Percentiles rank a stretch among this genome's conserved stretches.
These are phyloP conservation scores for Murina feae DNA, from an alignment of 2,113 vertebrate genomes.

Conservation along the genomic window DNA sequence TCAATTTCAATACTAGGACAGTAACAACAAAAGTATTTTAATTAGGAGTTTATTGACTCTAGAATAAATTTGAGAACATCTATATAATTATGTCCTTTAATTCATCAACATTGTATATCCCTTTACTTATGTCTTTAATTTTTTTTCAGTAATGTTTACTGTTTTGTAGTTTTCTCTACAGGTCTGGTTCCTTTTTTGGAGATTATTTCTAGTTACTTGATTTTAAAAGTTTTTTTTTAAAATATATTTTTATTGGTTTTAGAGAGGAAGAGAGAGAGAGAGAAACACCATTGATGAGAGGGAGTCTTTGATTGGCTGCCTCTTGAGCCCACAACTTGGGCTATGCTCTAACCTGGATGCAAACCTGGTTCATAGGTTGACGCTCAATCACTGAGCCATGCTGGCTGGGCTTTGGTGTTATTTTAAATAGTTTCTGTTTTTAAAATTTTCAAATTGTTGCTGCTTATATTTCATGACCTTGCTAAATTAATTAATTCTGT, in stretches of 20 bases:
- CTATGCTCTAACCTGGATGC: too few relatives aligned
- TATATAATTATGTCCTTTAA: background rate
- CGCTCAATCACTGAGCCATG: too few relatives aligned
- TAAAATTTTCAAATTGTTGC: background rate
- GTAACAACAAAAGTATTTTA: background rate
- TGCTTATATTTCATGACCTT: background rate
- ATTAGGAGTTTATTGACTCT: background rate
- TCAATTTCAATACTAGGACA: background rate
- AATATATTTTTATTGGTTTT: too few relatives aligned
- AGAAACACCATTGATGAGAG: too few relatives aligned
- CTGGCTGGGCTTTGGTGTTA: background rate
- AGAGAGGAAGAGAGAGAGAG: too few relatives aligned
- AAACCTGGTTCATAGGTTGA: too few relatives aligned
- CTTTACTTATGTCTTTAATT: background rate
- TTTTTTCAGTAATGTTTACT: background rate
- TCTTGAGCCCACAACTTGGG: too few relatives aligned
- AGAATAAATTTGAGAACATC: background rate
- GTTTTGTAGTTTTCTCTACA: conserved; percentile 3
- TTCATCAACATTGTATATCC: background rate
- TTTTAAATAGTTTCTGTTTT: background rate
- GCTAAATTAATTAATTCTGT: background rate
- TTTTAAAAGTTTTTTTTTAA: background rate
- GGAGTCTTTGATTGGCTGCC: too few relatives aligned
- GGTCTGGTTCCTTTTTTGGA: background rate
- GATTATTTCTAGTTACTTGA: background rate